Conservation (phyloP, 2,797 vertebrate genomes). For the Sparidentex hasta region DNA sequence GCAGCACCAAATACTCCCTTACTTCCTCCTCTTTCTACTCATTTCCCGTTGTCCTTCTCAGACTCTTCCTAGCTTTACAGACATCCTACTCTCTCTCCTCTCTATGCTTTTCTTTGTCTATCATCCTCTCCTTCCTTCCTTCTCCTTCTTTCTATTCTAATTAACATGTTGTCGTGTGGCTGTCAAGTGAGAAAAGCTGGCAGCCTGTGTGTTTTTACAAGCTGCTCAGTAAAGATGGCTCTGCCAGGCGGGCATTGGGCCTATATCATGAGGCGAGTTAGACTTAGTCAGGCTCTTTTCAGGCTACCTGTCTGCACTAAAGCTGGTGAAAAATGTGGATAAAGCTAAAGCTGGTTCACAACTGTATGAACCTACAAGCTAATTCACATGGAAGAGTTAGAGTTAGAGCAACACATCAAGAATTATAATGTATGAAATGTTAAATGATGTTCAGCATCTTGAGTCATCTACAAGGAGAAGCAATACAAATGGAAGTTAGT, state of each 20-base stretch:
- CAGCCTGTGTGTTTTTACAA: constrained; percentile 68
- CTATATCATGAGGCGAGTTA: constrained; percentile 30
- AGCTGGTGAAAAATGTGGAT: background rate
- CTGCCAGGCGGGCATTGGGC: constrained; percentile 60
- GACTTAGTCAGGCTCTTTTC: constrained; percentile 22
- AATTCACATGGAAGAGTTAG: background rate
- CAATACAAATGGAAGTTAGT: background rate
- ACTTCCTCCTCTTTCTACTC: background rate
- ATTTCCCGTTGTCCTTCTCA: too few species aligned
- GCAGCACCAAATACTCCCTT: background rate
- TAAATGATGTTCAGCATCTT: background rate
- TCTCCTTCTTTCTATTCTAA: constrained; percentile 50
- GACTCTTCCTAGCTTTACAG: background rate
- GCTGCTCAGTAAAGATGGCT: constrained; percentile 65
- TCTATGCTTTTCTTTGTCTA: background rate
- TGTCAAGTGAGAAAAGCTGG: constrained; percentile 67
- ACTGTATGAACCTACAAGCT: background rate
- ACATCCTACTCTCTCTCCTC: background rate
- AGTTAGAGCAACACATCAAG: background rate
- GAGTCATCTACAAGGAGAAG: background rate
- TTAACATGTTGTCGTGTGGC: constrained; percentile 69
- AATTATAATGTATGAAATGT: background rate
- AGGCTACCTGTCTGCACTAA: constrained; percentile 3
- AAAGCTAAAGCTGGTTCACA: background rate
- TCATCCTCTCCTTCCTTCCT: background rate